These are phyloP conservation scores for Aleiodes alternator DNA, from an alignment of 2,888 invertebrate genomes.

Conservation along the genomic window DNA sequence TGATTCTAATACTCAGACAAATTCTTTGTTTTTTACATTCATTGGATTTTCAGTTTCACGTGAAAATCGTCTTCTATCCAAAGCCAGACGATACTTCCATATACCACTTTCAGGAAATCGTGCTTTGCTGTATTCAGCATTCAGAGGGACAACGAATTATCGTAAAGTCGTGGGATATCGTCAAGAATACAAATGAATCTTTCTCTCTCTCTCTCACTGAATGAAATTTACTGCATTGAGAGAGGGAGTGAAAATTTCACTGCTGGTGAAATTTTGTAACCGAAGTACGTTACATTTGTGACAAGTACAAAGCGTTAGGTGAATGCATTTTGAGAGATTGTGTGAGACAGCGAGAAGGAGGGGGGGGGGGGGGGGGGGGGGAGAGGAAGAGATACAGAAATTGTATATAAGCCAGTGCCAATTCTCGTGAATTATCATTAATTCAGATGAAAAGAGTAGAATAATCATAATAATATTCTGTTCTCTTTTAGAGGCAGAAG, in stretches of 20 bases:
- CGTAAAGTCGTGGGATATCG: conserved; percentile 46
- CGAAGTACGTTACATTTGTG: conserved; percentile 11
- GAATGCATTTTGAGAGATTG: conserved; percentile 30
- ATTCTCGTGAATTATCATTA: neutral
- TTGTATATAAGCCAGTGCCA: neutral
- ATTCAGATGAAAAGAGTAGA: too few relatives aligned
- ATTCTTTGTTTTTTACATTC: too few relatives aligned
- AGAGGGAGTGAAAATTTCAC: too few relatives aligned
- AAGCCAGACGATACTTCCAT: conserved; percentile 26
- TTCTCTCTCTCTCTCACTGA: neutral
- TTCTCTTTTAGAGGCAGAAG: too few relatives aligned
- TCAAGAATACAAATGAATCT: conserved; percentile 47
- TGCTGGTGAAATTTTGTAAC: conserved; percentile 10
- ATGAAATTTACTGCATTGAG: conserved; percentile 18
- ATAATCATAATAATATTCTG: too few relatives aligned
- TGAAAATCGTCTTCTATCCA: conserved; percentile 1
- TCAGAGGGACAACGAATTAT: conserved; percentile 47
- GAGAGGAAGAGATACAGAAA: neutral
- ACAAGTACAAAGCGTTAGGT: conserved; percentile 18
- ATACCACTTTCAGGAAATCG: conserved; percentile 14
- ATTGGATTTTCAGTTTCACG: too few relatives aligned
- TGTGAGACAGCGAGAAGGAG: neutral
- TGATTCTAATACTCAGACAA: too few relatives aligned
- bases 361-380: neutral
- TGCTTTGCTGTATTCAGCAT: conserved; percentile 36